phyloP scores from a whole-genome alignment of 2,797 vertebrate species.

The Parauchenoglanis punctatus region DNA sequence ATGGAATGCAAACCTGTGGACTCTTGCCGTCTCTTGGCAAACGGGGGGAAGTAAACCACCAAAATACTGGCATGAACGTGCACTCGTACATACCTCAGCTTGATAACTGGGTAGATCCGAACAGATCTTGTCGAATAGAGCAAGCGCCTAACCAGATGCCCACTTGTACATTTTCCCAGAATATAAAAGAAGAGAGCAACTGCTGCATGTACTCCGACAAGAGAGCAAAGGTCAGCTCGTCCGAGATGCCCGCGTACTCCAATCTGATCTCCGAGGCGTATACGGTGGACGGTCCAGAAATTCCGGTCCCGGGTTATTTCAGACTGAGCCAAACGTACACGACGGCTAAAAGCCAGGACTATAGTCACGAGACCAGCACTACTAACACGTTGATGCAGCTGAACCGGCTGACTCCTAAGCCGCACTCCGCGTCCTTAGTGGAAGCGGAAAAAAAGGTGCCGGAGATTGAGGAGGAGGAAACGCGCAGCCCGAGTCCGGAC shows the following conservation, averaged over 20 bases:
- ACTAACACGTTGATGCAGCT: slow-evolving; percentile 90
- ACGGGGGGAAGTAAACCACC: slow-evolving; percentile 94
- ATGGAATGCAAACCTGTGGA: slow-evolving; percentile 99
- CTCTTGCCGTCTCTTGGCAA: slow-evolving; percentile 98
- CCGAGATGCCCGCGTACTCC: slow-evolving; percentile 89
- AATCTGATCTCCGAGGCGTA: slow-evolving; percentile 88
- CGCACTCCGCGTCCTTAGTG: slow-evolving; percentile 84
- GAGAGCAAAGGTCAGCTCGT: slow-evolving; percentile 89
- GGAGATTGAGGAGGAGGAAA: slow-evolving; percentile 81
- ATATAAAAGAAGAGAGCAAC: slow-evolving; percentile 98
- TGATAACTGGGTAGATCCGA: slow-evolving; percentile 97
- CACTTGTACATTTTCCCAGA: slow-evolving; percentile 95
- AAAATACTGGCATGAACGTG: slow-evolving; percentile 97
- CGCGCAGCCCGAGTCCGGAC: slow-evolving; percentile 85
- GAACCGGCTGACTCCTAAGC: slow-evolving; percentile 89
- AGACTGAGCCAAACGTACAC: slow-evolving; percentile 98
- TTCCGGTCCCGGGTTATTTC: slow-evolving; percentile 98
- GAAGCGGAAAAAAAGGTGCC: slow-evolving; percentile 89
- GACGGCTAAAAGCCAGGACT: slow-evolving; percentile 93
- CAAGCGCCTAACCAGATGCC: slow-evolving; percentile 92
- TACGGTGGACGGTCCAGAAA: slow-evolving; percentile 91
- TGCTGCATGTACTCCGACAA: slow-evolving; percentile 99
- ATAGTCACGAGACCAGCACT: slow-evolving; percentile 88
- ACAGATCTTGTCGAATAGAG: slow-evolving; percentile 92
- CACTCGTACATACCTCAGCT: slow-evolving; percentile 98